Evolutionary conservation across 1,140 invertebrate species (phyloP), one percentile per base, ranked within the genome.

Genomic region (Caenorhabditis remanei): DNA sequence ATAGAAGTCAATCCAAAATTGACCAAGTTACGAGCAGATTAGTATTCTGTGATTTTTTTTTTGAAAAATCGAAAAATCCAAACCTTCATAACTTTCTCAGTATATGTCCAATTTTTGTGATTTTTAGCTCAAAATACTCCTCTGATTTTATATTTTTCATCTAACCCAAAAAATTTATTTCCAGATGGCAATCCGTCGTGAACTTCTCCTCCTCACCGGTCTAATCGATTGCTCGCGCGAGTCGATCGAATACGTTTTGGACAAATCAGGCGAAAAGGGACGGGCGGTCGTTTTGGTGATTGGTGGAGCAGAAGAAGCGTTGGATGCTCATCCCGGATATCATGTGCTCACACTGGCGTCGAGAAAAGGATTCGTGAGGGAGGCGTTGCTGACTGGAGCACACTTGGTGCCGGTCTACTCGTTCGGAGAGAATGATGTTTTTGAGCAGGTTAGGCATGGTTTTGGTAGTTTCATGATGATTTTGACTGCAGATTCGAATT

Each of bases 101-200:
- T 32, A 1, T 32, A 1, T 32, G 32, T 19, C 19, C 8, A 75
- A 7, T 53, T 46, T 86, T 32, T 32, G 0, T 2, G 32, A 32
- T 32, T 32, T 32, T 32, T 32, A 32, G 32, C 32, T 32, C 32
- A 32, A 32, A 32, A 32, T 32, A 32, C 32, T 32, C 32, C 32
- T 32, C 32, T 0, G 32, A 32, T 32, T 32, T 2, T 1, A 32
- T n/a, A 32, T 32, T 32, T 32, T 32, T 2, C 2, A 32, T 32
- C 32, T 32, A 32, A 32, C 2, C 2, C 0, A 32, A 32, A 32
- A 32, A 32, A 32, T 1, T 32, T 2, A 32, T 32, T 32, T 86
- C 14, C 55, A 56, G 16, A 94, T 96, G 85, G 97, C 97, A 0
- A 93, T 98, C 41, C 95, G 96, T 85, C 94, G 97, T 82, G 97